Conservation (phyloP, 2,797 vertebrate species). For the Ciconia nigra region DNA sequence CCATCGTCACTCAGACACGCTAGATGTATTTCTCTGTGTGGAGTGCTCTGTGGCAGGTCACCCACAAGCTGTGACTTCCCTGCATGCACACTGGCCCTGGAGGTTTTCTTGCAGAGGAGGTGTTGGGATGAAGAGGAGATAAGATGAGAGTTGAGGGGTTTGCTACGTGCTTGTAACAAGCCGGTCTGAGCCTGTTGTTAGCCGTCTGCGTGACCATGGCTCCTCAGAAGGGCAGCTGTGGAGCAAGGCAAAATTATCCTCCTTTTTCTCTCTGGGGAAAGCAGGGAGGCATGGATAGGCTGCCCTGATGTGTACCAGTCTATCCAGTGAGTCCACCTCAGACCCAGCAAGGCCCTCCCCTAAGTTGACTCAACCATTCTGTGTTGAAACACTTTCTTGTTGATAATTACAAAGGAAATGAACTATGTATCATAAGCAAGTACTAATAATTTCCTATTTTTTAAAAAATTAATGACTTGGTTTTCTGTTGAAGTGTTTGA, state of each 20-base stretch:
- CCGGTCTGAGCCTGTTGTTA: neutral
- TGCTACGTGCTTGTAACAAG: neutral
- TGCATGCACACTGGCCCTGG: neutral
- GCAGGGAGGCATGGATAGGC: neutral
- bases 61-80: neutral
- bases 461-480: neutral
- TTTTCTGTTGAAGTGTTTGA: neutral
- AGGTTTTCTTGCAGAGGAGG: neutral
- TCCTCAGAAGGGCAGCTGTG: neutral
- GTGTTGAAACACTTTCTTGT: neutral
- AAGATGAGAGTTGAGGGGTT: neutral
- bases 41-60: neutral
- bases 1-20: neutral
- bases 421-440: accelerated
- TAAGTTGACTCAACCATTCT: neutral
- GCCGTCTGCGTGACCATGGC: neutral
- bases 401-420: neutral
- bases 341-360: neutral
- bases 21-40: neutral
- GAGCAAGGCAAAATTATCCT: neutral
- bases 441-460: neutral
- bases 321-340: neutral
- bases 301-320: neutral
- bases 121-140: neutral
- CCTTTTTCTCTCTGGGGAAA: neutral